Percentiles rank a stretch among this genome's conserved stretches.
These are phyloP conservation scores for Drosophila suzukii DNA, from an alignment of 1,140 invertebrate genomes.

Conservation along the genomic window DNA sequence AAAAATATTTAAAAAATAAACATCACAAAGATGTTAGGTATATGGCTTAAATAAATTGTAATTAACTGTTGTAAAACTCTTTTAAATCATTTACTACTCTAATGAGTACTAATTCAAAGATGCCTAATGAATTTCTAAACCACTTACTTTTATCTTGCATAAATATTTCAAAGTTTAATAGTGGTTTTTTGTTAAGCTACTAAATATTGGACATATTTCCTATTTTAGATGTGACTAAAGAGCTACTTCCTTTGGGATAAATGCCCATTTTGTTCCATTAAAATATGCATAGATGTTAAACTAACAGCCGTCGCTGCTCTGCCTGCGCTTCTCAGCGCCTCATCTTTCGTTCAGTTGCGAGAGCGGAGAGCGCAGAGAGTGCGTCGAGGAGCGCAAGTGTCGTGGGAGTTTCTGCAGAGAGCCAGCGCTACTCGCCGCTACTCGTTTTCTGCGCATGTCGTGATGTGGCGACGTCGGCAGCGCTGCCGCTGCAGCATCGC, in stretches of 20 bases:
- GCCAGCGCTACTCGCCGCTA: slow-evolving; percentile 25
- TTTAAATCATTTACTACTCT: too few species aligned
- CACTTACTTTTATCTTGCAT: too few species aligned
- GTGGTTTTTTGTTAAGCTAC: not conserved
- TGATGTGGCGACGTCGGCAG: slow-evolving; percentile 19
- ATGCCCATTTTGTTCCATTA: not conserved
- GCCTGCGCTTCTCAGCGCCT: not conserved
- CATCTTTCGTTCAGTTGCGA: slow-evolving; percentile 25
- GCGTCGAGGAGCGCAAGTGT: slow-evolving; percentile 56
- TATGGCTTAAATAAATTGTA: too few species aligned
- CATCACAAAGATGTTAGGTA: too few species aligned
- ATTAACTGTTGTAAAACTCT: too few species aligned
- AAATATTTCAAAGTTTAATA: too few species aligned
- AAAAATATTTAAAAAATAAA: too few species aligned
- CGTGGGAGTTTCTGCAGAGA: slow-evolving; percentile 43
- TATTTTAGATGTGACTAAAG: not conserved
- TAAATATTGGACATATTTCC: not conserved
- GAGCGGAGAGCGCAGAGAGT: slow-evolving; percentile 1
- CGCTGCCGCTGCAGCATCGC: slow-evolving; percentile 44
- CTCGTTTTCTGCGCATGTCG: slow-evolving; percentile 56
- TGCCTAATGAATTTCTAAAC: too few species aligned
- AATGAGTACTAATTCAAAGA: too few species aligned
- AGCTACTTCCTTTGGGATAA: not conserved
- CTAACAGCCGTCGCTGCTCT: not conserved
- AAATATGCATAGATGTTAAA: slow-evolving; percentile 5